phyloP scores from a whole-genome alignment of 2,888 invertebrate species.

The Tigriopus californicus region DNA sequence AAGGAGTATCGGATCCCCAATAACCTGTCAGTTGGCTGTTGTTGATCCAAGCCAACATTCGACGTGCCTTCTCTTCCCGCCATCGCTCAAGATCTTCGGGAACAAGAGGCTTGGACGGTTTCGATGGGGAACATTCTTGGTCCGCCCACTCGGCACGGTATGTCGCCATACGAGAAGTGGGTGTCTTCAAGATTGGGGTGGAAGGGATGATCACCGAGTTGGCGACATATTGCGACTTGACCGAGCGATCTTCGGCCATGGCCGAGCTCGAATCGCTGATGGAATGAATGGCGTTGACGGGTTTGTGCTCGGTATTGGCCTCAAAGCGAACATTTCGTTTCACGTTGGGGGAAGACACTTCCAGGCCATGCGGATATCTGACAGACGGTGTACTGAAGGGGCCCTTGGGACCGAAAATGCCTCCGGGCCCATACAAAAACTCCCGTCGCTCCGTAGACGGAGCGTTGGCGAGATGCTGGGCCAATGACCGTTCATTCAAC shows the following conservation, averaged over 20 bases:
- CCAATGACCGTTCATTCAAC: not conserved
- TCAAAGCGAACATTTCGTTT: no score
- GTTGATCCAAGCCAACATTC: constrained; percentile 23
- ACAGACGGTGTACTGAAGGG: constrained; percentile 7
- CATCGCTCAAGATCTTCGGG: constrained; percentile 20
- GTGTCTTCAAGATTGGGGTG: constrained; percentile 8
- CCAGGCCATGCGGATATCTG: constrained; percentile 1
- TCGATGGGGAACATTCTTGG: no score
- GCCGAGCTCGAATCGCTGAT: not conserved
- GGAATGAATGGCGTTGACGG: not conserved
- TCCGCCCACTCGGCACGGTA: constrained; percentile 21
- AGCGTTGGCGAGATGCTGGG: no score
- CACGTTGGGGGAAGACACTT: not conserved
- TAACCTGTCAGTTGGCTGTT: constrained; percentile 19
- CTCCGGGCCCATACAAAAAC: constrained; percentile 8
- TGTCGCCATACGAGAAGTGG: constrained; percentile 21
- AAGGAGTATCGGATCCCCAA: constrained; percentile 18
- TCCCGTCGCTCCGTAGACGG: not conserved
- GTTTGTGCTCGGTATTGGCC: not conserved
- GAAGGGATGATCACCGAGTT: constrained; percentile 1
- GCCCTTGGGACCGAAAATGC: constrained; percentile 6
- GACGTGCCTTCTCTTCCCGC: constrained; percentile 21
- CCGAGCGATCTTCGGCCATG: not conserved
- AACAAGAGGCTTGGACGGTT: not conserved
- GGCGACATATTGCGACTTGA: not conserved